Evolutionary conservation across 37 sponge, comb jelly and placozoan species (phyloP), one percentile per base, ranked within the genome.

Genomic region (Spongilla lacustris): DNA sequence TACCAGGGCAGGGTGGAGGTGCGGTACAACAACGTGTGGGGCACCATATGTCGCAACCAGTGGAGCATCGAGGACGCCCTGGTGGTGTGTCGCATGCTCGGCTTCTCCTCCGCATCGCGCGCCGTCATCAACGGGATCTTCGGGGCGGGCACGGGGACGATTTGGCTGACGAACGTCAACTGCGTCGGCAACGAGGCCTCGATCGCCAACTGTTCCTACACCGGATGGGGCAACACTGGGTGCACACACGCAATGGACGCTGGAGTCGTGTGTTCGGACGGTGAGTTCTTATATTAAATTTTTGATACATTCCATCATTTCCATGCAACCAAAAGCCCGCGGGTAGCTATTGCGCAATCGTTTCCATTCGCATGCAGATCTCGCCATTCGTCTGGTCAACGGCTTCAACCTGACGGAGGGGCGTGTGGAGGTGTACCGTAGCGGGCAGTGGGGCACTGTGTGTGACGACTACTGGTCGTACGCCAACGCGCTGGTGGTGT

Each of bases 391-490:
- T 2, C 75, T 83, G 31, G 49, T 74, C 19, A 83, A 70, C 71
- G 82, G 82, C 10, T 32, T 24, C 25, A 68, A 82, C 35, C 32
- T 31, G 0, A 82, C 35, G 32, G 78, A 76, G 23, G 91, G 91
- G 4, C 91, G 91, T 29, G 91, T 90, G 23, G 91, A 90, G 70
- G 81, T 90, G 58, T 90, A 69, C 68, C 91, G 86, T 73, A 86
- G 82, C 70, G 58, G 68, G 38, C 26, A n/a, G 31, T 90, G 91
- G 91, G 91, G 91, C 66, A 90, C 82, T 4, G 74, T 90, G 26
- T 90, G 91, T 81, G 91, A 86, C 33, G 91, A 85, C 36, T 27
- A 22, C 33, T 85, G 91, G 83, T 32, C 24, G 1, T n/a, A 69
- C 25, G 69, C 48, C 24, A 86, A 90, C 27, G 91, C 91, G 2